Conservation (phyloP, 2,113 vertebrate species). For the Clinocottus analis region DNA sequence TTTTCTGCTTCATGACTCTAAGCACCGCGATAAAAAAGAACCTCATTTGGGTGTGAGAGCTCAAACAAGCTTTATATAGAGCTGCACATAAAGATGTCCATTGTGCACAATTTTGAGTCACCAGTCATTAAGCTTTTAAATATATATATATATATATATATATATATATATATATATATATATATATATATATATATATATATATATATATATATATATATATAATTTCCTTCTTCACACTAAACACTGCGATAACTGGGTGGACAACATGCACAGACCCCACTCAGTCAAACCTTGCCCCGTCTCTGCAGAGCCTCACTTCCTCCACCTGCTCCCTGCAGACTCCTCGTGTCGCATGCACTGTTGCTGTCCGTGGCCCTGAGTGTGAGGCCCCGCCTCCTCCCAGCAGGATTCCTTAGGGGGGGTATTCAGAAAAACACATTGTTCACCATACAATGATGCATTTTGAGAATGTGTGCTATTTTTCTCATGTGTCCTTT, state of each 20-base stretch:
- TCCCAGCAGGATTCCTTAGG: conserved; percentile 17
- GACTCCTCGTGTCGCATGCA: not conserved
- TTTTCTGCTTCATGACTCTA: conserved; percentile 54
- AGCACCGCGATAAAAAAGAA: conserved; percentile 17
- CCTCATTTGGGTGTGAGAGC: conserved; percentile 44
- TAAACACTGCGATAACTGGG: conserved; percentile 24
- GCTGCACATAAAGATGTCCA: conserved; percentile 29
- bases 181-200: too few relatives aligned
- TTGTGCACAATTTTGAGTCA: conserved; percentile 44
- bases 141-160: too few relatives aligned
- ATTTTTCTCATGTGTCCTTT: too few relatives aligned
- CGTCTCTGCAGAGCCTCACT: conserved; percentile 10
- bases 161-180: too few relatives aligned
- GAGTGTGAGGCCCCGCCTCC: conserved; percentile 3
- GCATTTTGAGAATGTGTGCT: too few relatives aligned
- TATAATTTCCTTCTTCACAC: too few relatives aligned
- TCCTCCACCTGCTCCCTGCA: conserved; percentile 1
- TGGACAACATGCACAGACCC: conserved; percentile 18
- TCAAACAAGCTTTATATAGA: conserved; percentile 40
- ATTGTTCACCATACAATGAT: too few relatives aligned
- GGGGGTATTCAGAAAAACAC: too few relatives aligned
- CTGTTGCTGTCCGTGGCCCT: not conserved
- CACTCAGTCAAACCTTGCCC: conserved; percentile 27
- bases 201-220: too few relatives aligned
- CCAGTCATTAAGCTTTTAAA: too few relatives aligned